Evolutionary conservation across 2,888 invertebrate genomes (phyloP).

Genomic region (Hetaerina titia): DNA sequence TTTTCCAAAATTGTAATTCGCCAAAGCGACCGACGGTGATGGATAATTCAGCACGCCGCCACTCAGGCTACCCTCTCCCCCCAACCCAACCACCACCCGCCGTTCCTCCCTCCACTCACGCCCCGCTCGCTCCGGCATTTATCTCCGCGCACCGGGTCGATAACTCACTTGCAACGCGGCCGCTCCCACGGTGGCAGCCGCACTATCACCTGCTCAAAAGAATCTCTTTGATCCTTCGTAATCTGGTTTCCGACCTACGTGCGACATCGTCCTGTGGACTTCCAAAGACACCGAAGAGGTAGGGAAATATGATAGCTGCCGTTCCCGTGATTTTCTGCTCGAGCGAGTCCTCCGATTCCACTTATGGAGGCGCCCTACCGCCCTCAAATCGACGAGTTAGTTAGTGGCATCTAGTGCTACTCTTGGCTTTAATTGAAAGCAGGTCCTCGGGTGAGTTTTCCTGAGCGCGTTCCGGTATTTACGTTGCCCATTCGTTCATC

Average conservation of each 20-base stretch:
- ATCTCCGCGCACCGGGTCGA: background rate
- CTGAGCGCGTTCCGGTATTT: background rate
- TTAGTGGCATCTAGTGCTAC: background rate
- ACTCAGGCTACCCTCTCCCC: background rate
- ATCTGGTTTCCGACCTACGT: background rate
- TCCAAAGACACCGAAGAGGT: background rate
- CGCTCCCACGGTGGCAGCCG: background rate
- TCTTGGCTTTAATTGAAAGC: background rate
- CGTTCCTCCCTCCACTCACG: background rate
- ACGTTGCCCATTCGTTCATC: too few species aligned
- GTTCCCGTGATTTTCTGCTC: background rate
- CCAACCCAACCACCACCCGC: background rate
- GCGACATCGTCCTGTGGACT: background rate
- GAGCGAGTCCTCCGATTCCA: background rate
- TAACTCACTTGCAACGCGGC: background rate
- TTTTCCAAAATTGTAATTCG: constrained; percentile 10
- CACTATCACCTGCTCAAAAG: background rate
- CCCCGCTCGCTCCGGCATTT: background rate
- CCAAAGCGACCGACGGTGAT: constrained; percentile 17
- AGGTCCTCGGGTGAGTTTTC: background rate
- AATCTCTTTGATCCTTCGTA: background rate
- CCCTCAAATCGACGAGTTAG: background rate
- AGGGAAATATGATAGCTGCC: background rate
- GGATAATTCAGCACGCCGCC: constrained; percentile 2
- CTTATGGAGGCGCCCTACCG: background rate